Percentiles rank a stretch among this genome's conserved stretches.
These are phyloP conservation scores for Alitta virens DNA, from an alignment of 2,888 invertebrate genomes.

Conservation along the genomic window DNA sequence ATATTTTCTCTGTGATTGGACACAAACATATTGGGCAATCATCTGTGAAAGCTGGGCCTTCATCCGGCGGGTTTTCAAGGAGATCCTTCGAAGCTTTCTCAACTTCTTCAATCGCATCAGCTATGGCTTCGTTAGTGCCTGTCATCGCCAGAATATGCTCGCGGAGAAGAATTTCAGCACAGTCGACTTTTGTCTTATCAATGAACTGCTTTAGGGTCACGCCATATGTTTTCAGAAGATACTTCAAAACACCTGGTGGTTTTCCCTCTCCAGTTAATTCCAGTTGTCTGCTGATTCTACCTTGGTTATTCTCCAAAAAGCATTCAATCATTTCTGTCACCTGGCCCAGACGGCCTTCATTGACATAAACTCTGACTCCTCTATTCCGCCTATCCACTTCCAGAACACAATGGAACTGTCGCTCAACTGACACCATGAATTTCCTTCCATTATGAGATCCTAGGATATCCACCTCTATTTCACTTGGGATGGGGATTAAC, in stretches of 20 bases:
- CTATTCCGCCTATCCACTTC: background rate
- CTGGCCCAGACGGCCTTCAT: background rate
- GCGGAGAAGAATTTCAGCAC: slow-evolving; percentile 4
- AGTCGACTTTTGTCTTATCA: background rate
- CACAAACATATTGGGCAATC: slow-evolving; percentile 47
- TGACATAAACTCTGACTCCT: background rate
- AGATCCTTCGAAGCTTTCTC: slow-evolving; percentile 5
- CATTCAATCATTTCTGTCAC: background rate
- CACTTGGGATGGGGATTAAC: no score
- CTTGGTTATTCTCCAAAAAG: background rate
- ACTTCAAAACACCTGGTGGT: slow-evolving; percentile 9
- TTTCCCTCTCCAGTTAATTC: background rate
- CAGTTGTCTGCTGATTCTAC: slow-evolving; percentile 1
- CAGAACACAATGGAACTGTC: no score
- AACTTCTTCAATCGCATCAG: no score
- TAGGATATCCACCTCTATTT: no score
- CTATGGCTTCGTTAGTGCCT: no score
- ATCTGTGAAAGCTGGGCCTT: background rate
- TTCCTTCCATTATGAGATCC: no score
- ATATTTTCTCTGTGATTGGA: slow-evolving; percentile 35
- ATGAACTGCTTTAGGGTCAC: slow-evolving; percentile 10
- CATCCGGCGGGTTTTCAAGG: slow-evolving; percentile 3
- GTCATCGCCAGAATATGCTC: background rate
- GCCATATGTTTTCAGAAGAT: slow-evolving; percentile 12
- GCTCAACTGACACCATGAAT: no score